These are phyloP conservation scores for Sphaeramia orbicularis DNA, from an alignment of 2,797 vertebrate genomes.

Conservation along the genomic window DNA sequence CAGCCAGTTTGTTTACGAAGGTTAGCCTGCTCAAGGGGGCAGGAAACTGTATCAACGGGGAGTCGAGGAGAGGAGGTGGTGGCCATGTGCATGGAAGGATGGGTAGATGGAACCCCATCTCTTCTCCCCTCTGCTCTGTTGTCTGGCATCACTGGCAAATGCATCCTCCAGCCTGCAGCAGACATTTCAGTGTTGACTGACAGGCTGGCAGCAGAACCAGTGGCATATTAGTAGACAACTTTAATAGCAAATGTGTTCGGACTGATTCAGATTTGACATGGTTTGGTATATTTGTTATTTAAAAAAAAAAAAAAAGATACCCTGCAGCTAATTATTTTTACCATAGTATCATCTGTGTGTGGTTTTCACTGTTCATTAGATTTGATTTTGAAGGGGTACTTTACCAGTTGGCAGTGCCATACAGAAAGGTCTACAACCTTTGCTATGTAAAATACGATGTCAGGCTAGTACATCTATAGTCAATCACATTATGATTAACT, in stretches of 20 bases:
- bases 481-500: no score
- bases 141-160: slow-evolving; percentile 38
- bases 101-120: slow-evolving; percentile 29
- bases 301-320: no score
- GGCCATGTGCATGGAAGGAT: slow-evolving; percentile 28
- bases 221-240: slow-evolving; percentile 18
- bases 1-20: slow-evolving; percentile 68
- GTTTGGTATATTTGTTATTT: background rate
- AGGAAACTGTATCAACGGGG: slow-evolving; percentile 55
- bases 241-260: background rate
- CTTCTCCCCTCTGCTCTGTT: slow-evolving; percentile 28
- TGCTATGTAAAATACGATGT: no score
- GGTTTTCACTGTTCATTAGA: no score
- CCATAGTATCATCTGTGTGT: no score
- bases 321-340: background rate
- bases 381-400: no score
- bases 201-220: slow-evolving; percentile 16
- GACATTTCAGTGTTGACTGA: slow-evolving; percentile 36
- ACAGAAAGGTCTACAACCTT: no score
- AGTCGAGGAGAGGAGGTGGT: slow-evolving; percentile 37
- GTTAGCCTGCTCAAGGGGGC: slow-evolving; percentile 51
- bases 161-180: slow-evolving; percentile 26
- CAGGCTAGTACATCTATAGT: no score
- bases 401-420: no score
- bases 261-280: slow-evolving; percentile 12